Evolutionary conservation across 2,888 invertebrate genomes (phyloP), one percentile per base, ranked within the genome.

Genomic region (Spialia ferax): DNA sequence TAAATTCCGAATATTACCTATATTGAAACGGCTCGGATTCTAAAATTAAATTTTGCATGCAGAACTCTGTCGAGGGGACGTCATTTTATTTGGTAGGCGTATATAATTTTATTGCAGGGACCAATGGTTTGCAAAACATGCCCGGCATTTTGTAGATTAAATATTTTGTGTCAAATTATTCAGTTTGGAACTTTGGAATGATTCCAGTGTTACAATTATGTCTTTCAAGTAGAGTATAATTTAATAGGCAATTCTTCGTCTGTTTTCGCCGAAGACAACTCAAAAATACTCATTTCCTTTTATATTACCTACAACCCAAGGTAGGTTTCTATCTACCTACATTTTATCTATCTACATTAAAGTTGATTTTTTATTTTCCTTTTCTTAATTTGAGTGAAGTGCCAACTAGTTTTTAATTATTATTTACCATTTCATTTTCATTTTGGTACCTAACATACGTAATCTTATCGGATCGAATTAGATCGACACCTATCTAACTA

Each of bases 21-120:
- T 93, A 93, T 91, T 89, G 92, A 85, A 89, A 85, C 85, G 87
- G 82, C 82, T 83, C 78, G 88, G 88, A 90, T 89, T 91, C 85
- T 91, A 91, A 93, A 93, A 93, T 93, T 93, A 86, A 93, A 90
- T 93, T 93, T 89, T 88, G 93, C 92, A 93, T 93, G 91, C 93
- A 87, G 88, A 92, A 91, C 77, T 84, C 75, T 82, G 85, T 71
- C 80, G 83, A 77, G 81, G 73, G 73, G 75, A 73, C 75, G 78
- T 74, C 81, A 83, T 83, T 88, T 89, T 93, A 93, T 93, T 93
- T 89, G 86, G 93, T 87, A 93, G 93, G 93, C 93, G 93, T 93
- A 91, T 91, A 93, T 93, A 93, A 93, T 93, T 93, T 93, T 93
- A 93, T 91, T 88, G 88, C 88, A 76, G 84, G 86, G 92, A 86